Conservation (phyloP, 2,113 vertebrate genomes). For the Serinus canaria region DNA sequence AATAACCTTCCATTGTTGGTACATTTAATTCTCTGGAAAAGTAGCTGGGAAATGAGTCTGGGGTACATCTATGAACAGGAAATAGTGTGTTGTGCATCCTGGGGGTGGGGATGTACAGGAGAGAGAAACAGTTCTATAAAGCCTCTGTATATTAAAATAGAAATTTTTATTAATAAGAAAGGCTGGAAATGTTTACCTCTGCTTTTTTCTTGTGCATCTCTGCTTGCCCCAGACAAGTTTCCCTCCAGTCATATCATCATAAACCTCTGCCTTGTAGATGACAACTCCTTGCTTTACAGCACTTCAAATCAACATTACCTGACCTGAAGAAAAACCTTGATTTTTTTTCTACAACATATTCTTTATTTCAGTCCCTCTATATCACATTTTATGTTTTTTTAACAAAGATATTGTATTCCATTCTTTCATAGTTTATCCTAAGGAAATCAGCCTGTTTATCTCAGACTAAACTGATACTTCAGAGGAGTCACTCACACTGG, state of each 20-base stretch:
- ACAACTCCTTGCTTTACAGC: slow-evolving; percentile 4
- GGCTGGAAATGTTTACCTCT: not conserved
- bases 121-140: slow-evolving; percentile 22
- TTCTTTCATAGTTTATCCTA: not conserved
- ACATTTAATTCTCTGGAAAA: slow-evolving; percentile 37
- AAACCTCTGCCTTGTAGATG: slow-evolving; percentile 1
- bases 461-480: not conserved
- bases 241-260: not conserved
- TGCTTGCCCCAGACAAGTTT: not conserved
- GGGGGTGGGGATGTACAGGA: not conserved
- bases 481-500: not conserved
- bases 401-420: not conserved
- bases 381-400: not conserved
- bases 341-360: not conserved
- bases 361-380: not conserved
- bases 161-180: not conserved
- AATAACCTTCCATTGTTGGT: slow-evolving; percentile 27
- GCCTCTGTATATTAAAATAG: not conserved
- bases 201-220: not conserved
- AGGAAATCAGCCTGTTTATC: not conserved
- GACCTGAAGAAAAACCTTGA: not conserved
- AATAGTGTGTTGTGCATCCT: not conserved
- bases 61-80: not conserved
- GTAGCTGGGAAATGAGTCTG: slow-evolving; percentile 34
- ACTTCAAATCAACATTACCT: not conserved